Base-by-base conservation (phyloP, 2,113 vertebrate species). In the Syngnathus typhle region DNA sequence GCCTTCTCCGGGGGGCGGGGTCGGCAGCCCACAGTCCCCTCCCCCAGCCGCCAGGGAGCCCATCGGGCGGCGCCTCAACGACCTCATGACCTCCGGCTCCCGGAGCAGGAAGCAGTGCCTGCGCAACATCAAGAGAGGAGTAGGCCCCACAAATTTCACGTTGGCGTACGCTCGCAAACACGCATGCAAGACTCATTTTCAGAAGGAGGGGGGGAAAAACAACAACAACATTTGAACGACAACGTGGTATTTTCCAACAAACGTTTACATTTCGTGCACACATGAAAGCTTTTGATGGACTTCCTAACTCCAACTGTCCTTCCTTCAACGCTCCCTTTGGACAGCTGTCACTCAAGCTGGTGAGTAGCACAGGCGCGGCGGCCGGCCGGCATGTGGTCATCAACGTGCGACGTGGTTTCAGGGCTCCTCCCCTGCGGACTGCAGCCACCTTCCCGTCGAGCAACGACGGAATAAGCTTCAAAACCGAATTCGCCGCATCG, bases 31-130 rank as follows among this genome's bases (percentile, higher is more conserved):
- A 66, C 96, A 95, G 90, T 97, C 95, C 85, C 95, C 95, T 60
- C 95, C 95, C 87, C 93, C 95, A 85, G 92, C 94, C 87, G 90
- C 89, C 86, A 94, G 95, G 92, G 96, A 98, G 82, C 95, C 95
- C 87, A 95, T 99, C 87, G 92, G 94, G 89, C 95, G 96, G 82
- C 95, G 96, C 78, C 94, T 99, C 85, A 98, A 98, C 88, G 95
- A 96, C 89, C 95, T 99, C 90, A 96, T 98, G 94, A 94, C 90
- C 88, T 89, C 86, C 62, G 80, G 88, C 36, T 97, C 96, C 92
- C 95, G 94, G 92, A 96, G 95, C 91, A 97, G 96, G 92, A 98
- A 97, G 92, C 96, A 98, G 92, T 98, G 95, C 93, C 94, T 99
- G 86, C 88, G 95, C 87, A 98, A 94, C 90, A 91, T 98, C 72